Conservation (phyloP, 2,113 vertebrate species). For the Xiphophorus hellerii region DNA sequence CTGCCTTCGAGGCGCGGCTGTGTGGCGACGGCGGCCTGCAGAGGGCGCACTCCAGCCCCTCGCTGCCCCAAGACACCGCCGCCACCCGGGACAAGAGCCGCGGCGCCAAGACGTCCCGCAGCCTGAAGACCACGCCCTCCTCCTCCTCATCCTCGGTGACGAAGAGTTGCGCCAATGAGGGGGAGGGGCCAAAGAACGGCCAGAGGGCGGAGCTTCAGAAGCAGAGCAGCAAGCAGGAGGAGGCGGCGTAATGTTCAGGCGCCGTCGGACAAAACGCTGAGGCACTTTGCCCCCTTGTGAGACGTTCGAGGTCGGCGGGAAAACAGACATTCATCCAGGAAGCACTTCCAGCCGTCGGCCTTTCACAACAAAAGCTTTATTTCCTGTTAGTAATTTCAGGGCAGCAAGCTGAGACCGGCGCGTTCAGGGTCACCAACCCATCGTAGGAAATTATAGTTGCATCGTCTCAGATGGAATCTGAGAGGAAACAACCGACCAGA, state of each 20-base stretch:
- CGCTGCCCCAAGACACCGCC: slow-evolving; percentile 78
- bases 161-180: slow-evolving; percentile 11
- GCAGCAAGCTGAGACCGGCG: neutral
- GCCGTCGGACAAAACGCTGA: slow-evolving; percentile 14
- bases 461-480: neutral
- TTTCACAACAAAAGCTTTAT: slow-evolving; percentile 49
- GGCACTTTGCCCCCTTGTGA: slow-evolving; percentile 5
- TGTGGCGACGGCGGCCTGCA: slow-evolving; percentile 85
- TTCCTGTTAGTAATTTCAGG: slow-evolving; percentile 14
- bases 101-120: slow-evolving; percentile 43
- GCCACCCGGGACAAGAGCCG: slow-evolving; percentile 53
- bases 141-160: slow-evolving; percentile 3
- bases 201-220: slow-evolving; percentile 77
- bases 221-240: slow-evolving; percentile 68
- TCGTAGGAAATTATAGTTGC: neutral
- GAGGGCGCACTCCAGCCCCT: slow-evolving; percentile 86
- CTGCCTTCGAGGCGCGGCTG: slow-evolving; percentile 86
- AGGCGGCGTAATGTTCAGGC: slow-evolving; percentile 27
- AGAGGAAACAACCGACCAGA: slow-evolving; percentile 20
- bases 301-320: slow-evolving; percentile 7
- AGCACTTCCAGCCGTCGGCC: slow-evolving; percentile 2
- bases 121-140: slow-evolving; percentile 47
- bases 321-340: slow-evolving; percentile 9
- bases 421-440: neutral
- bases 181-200: slow-evolving; percentile 42